A percentile compares a stretch with the other conserved stretches of the same genome.
These are phyloP conservation scores for Galemys pyrenaicus DNA, from an alignment of 2,113 vertebrate genomes.

Conservation along the genomic window DNA sequence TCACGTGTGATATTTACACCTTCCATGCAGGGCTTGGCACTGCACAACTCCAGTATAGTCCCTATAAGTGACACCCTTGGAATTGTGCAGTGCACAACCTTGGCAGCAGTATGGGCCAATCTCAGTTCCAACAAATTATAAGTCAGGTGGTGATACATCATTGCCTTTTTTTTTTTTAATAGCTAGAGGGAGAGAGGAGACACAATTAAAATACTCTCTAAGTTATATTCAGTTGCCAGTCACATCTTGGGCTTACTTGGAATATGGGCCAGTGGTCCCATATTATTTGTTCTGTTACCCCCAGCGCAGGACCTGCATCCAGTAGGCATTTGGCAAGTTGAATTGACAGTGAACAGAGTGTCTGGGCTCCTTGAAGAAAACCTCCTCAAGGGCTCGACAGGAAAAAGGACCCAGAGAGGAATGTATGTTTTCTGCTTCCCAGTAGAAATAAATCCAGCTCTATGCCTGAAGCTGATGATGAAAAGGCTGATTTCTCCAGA, in stretches of 20 bases:
- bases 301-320: neutral
- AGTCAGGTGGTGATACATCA: neutral
- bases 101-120: neutral
- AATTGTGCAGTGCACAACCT: neutral
- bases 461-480: neutral
- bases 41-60: neutral
- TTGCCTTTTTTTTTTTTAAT: neutral
- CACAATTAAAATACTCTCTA: neutral
- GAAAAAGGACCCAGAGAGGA: neutral
- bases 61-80: neutral
- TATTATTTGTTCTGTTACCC: neutral
- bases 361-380: neutral
- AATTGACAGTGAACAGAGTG: neutral
- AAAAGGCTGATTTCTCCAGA: constrained; percentile 25
- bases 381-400: neutral
- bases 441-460: neutral
- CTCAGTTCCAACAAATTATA: neutral
- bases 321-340: neutral
- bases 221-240: neutral
- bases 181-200: neutral
- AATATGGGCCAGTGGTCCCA: neutral
- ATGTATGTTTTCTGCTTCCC: neutral
- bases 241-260: neutral
- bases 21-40: neutral
- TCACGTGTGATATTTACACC: neutral